phyloP scores from a whole-genome alignment of 92 coral and sea anemone genomes.

The Actinernus sp. region DNA sequence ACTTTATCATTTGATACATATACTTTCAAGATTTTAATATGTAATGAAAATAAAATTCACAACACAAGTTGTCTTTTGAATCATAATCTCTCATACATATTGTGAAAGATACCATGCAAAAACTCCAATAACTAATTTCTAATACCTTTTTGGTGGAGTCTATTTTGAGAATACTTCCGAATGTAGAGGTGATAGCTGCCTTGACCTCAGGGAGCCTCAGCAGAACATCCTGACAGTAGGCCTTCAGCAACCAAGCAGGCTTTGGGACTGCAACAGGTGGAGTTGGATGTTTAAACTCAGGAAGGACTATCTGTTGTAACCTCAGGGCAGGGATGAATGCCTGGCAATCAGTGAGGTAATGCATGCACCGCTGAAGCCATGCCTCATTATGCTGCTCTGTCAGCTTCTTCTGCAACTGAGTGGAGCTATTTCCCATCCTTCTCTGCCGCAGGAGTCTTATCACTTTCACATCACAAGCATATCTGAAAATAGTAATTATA shows the following conservation, averaged over 20 bases:
- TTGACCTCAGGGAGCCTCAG: conserved; percentile 42
- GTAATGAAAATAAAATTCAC: too few species aligned
- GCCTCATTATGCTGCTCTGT: conserved; percentile 41
- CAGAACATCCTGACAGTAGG: conserved; percentile 55
- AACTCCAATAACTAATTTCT: too few species aligned
- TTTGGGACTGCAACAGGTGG: conserved; percentile 29
- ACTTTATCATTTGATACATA: too few species aligned
- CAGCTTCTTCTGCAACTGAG: conserved; percentile 30
- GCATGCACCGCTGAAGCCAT: conserved; percentile 35
- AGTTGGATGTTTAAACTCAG: conserved; percentile 21
- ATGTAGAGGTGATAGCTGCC: conserved; percentile 38
- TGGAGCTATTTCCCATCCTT: conserved; percentile 24
- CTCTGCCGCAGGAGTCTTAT: conserved; percentile 39
- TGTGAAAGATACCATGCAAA: too few species aligned
- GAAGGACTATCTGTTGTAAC: not conserved
- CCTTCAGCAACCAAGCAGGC: conserved; percentile 45
- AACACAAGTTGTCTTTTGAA: too few species aligned
- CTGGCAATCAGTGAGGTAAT: conserved; percentile 55
- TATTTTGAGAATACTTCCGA: conserved; percentile 28
- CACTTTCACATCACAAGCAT: conserved; percentile 33
- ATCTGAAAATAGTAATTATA: not conserved
- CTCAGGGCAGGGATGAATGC: conserved; percentile 14
- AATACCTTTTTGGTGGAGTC: conserved; percentile 63
- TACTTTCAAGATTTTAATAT: too few species aligned
- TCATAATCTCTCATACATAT: too few species aligned